These are phyloP conservation scores for Sylvicola fuscatus DNA, from an alignment of 2,888 invertebrate genomes.

Conservation along the genomic window DNA sequence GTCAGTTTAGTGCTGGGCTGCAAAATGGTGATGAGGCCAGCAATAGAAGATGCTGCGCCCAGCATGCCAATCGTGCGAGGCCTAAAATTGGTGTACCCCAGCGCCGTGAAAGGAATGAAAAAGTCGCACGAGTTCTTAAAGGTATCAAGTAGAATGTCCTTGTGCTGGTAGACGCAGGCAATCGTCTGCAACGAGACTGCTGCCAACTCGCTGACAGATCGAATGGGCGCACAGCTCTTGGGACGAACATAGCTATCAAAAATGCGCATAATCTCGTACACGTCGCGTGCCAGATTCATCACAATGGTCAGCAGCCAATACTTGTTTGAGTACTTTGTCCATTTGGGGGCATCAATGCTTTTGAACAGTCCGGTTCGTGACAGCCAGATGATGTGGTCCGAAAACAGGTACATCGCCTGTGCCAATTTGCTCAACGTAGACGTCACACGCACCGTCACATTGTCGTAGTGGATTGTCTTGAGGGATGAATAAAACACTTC, in stretches of 20 bases:
- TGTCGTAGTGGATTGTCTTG: slow-evolving; percentile 48
- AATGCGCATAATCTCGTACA: slow-evolving; percentile 59
- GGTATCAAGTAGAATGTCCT: slow-evolving; percentile 58
- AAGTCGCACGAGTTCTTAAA: slow-evolving; percentile 73
- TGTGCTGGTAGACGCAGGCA: slow-evolving; percentile 24
- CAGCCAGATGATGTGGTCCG: slow-evolving; percentile 77
- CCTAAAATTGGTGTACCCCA: slow-evolving; percentile 57
- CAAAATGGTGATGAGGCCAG: slow-evolving; percentile 54
- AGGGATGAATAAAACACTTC: slow-evolving; percentile 61
- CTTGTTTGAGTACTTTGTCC: slow-evolving; percentile 50
- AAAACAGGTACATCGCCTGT: slow-evolving; percentile 55
- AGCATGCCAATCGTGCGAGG: slow-evolving; percentile 58
- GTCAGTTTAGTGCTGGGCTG: slow-evolving; percentile 59
- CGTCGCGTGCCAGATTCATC: slow-evolving; percentile 58
- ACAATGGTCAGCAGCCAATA: slow-evolving; percentile 73
- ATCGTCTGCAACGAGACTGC: slow-evolving; percentile 25
- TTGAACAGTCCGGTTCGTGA: slow-evolving; percentile 46
- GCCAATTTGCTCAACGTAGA: slow-evolving; percentile 61
- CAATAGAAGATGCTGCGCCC: slow-evolving; percentile 61
- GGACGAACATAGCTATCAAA: slow-evolving; percentile 23
- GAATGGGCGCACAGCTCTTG: neutral
- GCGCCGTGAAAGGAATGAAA: slow-evolving; percentile 62
- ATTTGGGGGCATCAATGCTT: slow-evolving; percentile 49
- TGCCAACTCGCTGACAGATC: slow-evolving; percentile 10
- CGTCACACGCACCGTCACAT: slow-evolving; percentile 45